Conservation (phyloP, 2,797 vertebrate species). For the Peromyscus attwateri region DNA sequence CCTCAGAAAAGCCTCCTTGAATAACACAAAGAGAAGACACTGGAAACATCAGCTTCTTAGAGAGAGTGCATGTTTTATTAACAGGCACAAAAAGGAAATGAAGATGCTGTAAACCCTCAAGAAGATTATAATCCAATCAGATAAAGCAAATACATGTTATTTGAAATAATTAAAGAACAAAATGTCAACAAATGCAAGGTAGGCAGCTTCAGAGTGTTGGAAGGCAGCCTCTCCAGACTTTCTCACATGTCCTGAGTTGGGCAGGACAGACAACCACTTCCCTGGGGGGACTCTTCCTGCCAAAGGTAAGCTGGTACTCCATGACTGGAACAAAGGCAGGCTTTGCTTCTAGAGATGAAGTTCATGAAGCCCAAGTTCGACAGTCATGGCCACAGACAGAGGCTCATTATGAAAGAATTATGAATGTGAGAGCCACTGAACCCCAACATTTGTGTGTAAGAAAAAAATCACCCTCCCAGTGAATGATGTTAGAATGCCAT, state of each 20-base stretch:
- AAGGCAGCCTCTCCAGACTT: background rate
- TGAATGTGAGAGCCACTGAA: background rate
- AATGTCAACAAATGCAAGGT: constrained; percentile 56
- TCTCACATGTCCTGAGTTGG: background rate
- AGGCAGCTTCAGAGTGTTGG: background rate
- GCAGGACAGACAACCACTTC: background rate
- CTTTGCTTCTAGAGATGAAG: background rate
- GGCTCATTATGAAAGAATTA: background rate
- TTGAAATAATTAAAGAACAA: constrained; percentile 65
- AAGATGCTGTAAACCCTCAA: constrained; percentile 36
- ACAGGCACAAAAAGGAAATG: background rate
- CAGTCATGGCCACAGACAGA: background rate
- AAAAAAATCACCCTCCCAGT: background rate
- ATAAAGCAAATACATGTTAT: constrained; percentile 44
- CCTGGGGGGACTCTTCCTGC: background rate
- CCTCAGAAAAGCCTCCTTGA: constrained; percentile 26
- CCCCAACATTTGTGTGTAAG: background rate
- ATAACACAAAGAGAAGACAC: constrained; percentile 18
- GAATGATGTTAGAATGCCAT: background rate
- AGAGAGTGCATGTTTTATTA: constrained; percentile 22
- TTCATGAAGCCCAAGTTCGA: background rate
- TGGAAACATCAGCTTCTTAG: constrained; percentile 47
- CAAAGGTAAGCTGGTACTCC: background rate
- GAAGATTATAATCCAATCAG: constrained; percentile 55
- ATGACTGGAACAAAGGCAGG: background rate